A percentile compares a stretch with the other conserved stretches of the same genome.
Evolutionary conservation across 2,113 vertebrate genomes (phyloP).

Genomic region (Cochlearius cochlearius): DNA sequence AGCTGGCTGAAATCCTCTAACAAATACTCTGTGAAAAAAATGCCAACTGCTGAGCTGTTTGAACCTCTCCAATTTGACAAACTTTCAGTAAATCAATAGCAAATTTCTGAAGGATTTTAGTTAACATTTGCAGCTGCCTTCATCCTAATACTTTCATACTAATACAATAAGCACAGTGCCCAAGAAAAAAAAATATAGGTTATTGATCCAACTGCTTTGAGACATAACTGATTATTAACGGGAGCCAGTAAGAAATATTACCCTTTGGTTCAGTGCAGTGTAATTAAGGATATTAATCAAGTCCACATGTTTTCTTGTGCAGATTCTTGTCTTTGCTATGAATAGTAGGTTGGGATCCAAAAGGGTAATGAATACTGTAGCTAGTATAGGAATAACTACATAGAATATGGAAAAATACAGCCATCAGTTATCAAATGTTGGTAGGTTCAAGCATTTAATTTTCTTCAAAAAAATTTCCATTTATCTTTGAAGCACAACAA

Average conservation of each 20-base stretch:
- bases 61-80: neutral
- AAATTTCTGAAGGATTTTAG: neutral
- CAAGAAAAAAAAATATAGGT: neutral
- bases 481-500: neutral
- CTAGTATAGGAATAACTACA: neutral
- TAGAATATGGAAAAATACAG: neutral
- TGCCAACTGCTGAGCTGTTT: neutral
- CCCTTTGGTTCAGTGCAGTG: neutral
- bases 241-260: conserved; percentile 36
- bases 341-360: neutral
- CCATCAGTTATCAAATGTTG: neutral
- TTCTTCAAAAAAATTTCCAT: neutral
- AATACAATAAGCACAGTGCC: neutral
- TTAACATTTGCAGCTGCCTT: neutral
- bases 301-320: neutral
- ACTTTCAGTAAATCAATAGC: neutral
- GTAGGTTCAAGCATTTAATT: neutral
- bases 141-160: neutral
- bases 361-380: neutral
- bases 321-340: neutral
- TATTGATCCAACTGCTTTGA: conserved; percentile 50
- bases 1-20: neutral
- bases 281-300: conserved; percentile 63
- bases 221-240: conserved; percentile 49
- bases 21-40: neutral